A percentile compares a stretch with the other conserved stretches of the same genome.
Conservation (phyloP, 2,797 vertebrate species). For the Sebastes minor region DNA sequence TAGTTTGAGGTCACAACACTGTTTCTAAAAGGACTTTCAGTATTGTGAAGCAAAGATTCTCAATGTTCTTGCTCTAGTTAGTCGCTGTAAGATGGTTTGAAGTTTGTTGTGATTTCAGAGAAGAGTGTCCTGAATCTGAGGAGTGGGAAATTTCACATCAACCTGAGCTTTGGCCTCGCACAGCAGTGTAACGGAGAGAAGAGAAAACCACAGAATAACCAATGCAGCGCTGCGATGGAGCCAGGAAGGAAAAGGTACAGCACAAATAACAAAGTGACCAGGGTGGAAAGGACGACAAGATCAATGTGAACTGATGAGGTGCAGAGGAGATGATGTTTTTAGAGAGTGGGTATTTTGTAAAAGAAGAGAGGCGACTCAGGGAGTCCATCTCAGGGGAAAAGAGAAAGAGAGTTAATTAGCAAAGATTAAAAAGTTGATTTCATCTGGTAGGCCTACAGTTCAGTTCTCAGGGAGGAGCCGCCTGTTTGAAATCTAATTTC, state of each 20-base stretch:
- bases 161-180: constrained; percentile 62
- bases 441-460: neutral
- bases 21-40: neutral
- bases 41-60: neutral
- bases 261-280: neutral
- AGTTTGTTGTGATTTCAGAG: constrained; percentile 37
- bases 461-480: constrained; percentile 39
- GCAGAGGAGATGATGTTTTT: neutral
- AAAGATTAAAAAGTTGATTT: constrained; percentile 52
- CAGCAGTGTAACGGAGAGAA: constrained; percentile 46
- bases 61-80: constrained; percentile 3
- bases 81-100: neutral
- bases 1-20: neutral
- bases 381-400: constrained; percentile 3
- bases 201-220: constrained; percentile 25
- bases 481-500: constrained; percentile 58
- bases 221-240: neutral
- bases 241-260: neutral
- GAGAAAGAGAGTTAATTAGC: constrained; percentile 34
- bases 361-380: neutral
- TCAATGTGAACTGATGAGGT: neutral
- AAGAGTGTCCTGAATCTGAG: constrained; percentile 35
- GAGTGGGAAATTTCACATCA: constrained; percentile 77
- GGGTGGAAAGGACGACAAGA: neutral
- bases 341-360: neutral